phyloP scores from a whole-genome alignment of 2,888 invertebrate genomes.

The Hypselothyrea guttata region DNA sequence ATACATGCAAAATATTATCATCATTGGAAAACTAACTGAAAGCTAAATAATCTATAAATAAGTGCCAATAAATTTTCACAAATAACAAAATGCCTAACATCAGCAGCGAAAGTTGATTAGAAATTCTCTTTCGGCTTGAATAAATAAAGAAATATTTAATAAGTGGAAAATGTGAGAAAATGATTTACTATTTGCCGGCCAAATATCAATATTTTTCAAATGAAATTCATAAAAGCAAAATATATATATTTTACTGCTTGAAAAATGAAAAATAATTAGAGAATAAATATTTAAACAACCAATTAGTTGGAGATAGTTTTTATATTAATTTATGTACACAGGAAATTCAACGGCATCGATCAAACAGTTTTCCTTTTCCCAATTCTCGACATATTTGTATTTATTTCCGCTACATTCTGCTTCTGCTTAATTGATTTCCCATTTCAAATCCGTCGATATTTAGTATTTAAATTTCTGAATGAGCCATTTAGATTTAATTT shows the following conservation, averaged over 20 bases:
- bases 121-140: slow-evolving; percentile 25
- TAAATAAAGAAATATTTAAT: slow-evolving; percentile 34
- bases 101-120: slow-evolving; percentile 44
- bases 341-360: too few relatives aligned
- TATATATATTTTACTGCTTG: too few relatives aligned
- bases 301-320: too few relatives aligned
- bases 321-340: neutral
- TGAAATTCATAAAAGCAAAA: neutral
- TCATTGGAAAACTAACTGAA: slow-evolving; percentile 29
- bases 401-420: too few relatives aligned
- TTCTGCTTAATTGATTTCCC: neutral
- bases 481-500: slow-evolving; percentile 6
- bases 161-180: slow-evolving; percentile 3
- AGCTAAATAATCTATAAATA: slow-evolving; percentile 56
- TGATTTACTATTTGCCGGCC: neutral
- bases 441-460: neutral
- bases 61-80: slow-evolving; percentile 51
- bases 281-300: too few relatives aligned
- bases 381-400: too few relatives aligned
- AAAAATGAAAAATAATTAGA: too few relatives aligned
- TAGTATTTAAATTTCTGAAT: slow-evolving; percentile 3
- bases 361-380: too few relatives aligned
- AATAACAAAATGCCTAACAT: slow-evolving; percentile 29
- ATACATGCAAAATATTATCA: slow-evolving; percentile 9
- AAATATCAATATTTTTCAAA: neutral